Evolutionary conservation across 2,797 vertebrate species (phyloP).

Genomic region (Hydrocynus forskahlii): DNA sequence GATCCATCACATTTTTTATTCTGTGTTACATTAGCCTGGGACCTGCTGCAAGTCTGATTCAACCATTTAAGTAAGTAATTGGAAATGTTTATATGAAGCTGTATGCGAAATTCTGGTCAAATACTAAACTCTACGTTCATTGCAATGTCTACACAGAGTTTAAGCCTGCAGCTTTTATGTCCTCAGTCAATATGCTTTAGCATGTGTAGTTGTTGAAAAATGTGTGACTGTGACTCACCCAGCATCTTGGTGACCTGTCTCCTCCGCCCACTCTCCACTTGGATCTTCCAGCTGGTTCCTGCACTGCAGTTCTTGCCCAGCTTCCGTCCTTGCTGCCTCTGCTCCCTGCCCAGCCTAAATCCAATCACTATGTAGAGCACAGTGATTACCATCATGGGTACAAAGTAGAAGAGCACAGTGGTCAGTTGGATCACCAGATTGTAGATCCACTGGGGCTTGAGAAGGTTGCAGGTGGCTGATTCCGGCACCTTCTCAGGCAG

Average conservation of each 20-base stretch:
- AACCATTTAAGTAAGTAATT: not conserved
- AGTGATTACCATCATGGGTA: constrained; percentile 80
- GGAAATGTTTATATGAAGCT: not conserved
- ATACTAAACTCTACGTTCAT: not conserved
- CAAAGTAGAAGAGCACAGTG: constrained; percentile 80
- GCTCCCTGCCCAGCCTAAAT: constrained; percentile 72
- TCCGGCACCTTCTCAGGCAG: constrained; percentile 74
- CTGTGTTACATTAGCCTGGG: not conserved
- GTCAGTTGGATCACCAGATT: constrained; percentile 83
- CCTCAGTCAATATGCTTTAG: not conserved
- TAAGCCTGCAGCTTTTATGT: not conserved
- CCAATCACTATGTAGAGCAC: constrained; percentile 81
- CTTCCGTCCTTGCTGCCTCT: constrained; percentile 51
- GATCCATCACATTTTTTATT: not conserved
- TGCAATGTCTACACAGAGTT: not conserved
- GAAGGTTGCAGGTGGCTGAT: constrained; percentile 79
- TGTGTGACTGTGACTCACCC: constrained; percentile 70
- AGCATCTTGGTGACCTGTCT: constrained; percentile 85
- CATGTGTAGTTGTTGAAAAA: not conserved
- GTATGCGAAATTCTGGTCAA: not conserved
- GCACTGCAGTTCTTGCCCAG: constrained; percentile 63
- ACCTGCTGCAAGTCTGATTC: not conserved
- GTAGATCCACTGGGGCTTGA: constrained; percentile 83
- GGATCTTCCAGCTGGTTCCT: constrained; percentile 66
- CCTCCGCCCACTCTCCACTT: constrained; percentile 69